A percentile compares a stretch with the other conserved stretches of the same genome.
phyloP scores from a whole-genome alignment of 2,113 vertebrate species.

The Microcebus tavaratra region DNA sequence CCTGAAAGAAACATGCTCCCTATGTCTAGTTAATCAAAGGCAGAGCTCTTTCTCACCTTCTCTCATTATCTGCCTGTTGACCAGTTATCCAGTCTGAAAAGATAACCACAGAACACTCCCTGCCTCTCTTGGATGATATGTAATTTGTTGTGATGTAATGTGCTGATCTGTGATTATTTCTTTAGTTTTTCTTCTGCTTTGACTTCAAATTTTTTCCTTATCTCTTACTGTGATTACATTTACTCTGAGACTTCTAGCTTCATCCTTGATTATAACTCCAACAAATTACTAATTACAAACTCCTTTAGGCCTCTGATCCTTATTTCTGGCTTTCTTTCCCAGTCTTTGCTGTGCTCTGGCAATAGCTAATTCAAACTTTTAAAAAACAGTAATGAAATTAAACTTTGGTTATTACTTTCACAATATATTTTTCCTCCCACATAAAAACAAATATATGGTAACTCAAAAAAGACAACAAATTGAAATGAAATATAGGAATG shows the following conservation, averaged over 20 bases:
- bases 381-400: constrained; percentile 5
- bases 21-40: background rate
- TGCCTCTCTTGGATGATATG: background rate
- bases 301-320: background rate
- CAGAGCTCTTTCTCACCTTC: background rate
- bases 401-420: background rate
- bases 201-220: background rate
- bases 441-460: background rate
- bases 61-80: background rate
- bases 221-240: background rate
- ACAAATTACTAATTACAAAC: background rate
- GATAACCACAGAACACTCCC: background rate
- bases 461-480: constrained; percentile 3
- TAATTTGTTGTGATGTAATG: no score
- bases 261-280: background rate
- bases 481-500: background rate
- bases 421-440: background rate
- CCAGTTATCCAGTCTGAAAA: background rate
- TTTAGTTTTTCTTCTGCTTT: background rate
- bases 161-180: background rate
- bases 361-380: background rate
- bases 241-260: background rate
- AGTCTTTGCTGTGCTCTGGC: background rate
- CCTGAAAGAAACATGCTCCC: constrained; percentile 12
- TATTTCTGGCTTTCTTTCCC: background rate